These are phyloP conservation scores for Drosophila miranda DNA, from an alignment of 1,140 invertebrate genomes.

Conservation along the genomic window DNA sequence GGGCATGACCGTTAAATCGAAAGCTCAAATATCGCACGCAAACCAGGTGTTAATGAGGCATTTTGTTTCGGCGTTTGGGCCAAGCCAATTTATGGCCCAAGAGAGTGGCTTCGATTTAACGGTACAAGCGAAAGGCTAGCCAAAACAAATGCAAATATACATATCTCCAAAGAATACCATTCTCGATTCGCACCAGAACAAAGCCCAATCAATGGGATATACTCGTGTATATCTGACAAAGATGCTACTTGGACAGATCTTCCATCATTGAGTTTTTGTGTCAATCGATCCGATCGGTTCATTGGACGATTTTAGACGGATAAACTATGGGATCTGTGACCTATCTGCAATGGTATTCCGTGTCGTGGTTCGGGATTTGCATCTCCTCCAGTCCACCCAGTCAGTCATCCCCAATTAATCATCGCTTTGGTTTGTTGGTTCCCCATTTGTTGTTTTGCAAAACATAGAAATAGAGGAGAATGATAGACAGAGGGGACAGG, in stretches of 20 bases:
- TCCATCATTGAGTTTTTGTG: slow-evolving; percentile 18
- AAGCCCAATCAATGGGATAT: slow-evolving; percentile 44
- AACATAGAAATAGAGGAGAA: slow-evolving; percentile 49
- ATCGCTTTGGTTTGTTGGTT: slow-evolving; percentile 61
- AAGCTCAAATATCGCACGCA: slow-evolving; percentile 49
- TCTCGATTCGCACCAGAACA: slow-evolving; percentile 26
- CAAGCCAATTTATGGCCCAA: slow-evolving; percentile 59
- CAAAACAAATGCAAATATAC: slow-evolving; percentile 66
- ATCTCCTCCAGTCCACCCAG: slow-evolving; percentile 8
- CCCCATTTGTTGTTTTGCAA: slow-evolving; percentile 58
- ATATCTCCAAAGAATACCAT: slow-evolving; percentile 28
- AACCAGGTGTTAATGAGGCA: slow-evolving; percentile 70
- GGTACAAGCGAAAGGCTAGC: slow-evolving; percentile 75
- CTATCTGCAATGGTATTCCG: slow-evolving; percentile 30
- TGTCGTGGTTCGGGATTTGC: slow-evolving; percentile 23
- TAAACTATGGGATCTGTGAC: slow-evolving; percentile 32
- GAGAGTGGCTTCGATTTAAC: slow-evolving; percentile 61
- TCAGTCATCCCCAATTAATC: slow-evolving; percentile 67
- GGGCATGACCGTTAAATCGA: slow-evolving; percentile 66
- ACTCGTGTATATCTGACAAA: slow-evolving; percentile 13
- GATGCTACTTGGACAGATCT: slow-evolving; percentile 23
- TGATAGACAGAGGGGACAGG: slow-evolving; percentile 7
- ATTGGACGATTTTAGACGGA: slow-evolving; percentile 73
- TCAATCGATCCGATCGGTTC: slow-evolving; percentile 59
- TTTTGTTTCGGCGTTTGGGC: slow-evolving; percentile 41